These are phyloP conservation scores for Artemisiospiza belli DNA, from an alignment of 2,113 vertebrate genomes.

Conservation along the genomic window DNA sequence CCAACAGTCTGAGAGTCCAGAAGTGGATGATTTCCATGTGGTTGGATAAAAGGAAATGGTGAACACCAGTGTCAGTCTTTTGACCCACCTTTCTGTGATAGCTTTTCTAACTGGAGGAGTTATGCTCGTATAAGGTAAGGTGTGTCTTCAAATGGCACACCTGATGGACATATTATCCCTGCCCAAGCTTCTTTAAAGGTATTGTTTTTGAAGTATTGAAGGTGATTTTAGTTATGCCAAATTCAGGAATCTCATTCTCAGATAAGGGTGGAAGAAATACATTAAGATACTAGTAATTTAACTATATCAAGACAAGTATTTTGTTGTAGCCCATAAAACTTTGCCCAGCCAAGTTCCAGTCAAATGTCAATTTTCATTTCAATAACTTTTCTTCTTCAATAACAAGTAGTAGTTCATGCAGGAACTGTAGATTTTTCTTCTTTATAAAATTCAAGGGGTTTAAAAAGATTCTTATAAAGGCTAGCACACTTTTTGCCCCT, in stretches of 20 bases:
- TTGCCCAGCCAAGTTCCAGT: not conserved
- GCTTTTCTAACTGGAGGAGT: not conserved
- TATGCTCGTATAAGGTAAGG: rapidly evolving
- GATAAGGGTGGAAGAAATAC: not conserved
- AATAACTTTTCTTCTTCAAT: not conserved
- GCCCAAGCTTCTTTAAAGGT: not conserved
- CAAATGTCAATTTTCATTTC: not conserved
- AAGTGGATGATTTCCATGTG: not conserved
- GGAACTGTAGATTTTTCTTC: not conserved
- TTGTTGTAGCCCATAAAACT: too few species aligned
- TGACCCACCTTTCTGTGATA: not conserved
- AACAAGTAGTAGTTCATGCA: not conserved
- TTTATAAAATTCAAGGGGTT: not conserved
- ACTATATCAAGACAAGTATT: not conserved
- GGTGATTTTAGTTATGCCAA: not conserved
- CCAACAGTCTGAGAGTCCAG: not conserved
- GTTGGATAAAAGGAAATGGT: not conserved
- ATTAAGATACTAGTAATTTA: not conserved
- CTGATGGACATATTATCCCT: not conserved
- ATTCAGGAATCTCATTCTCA: not conserved
- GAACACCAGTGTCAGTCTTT: not conserved
- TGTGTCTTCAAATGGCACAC: not conserved
- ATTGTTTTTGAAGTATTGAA: not conserved
- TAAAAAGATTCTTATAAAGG: not conserved
- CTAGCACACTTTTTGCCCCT: not conserved